phyloP scores from a whole-genome alignment of 2,888 invertebrate genomes.

The Tetropium fuscum region DNA sequence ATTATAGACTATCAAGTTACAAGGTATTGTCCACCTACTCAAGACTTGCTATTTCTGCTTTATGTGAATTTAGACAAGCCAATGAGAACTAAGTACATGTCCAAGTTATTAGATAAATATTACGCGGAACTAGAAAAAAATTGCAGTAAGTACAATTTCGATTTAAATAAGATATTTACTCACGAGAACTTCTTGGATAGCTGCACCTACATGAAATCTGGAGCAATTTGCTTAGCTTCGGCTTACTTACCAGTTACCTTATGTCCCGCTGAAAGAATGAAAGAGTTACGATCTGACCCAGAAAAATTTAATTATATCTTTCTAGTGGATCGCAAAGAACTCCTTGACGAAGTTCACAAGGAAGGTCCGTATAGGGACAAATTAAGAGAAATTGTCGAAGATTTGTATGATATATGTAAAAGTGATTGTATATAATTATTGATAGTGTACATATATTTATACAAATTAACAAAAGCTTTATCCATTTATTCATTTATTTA shows the following conservation, averaged over 20 bases:
- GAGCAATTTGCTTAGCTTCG: conserved; percentile 32
- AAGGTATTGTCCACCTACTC: conserved; percentile 72
- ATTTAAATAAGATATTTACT: conserved; percentile 42
- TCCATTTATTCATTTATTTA: too few species aligned
- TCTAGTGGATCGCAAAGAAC: conserved; percentile 4
- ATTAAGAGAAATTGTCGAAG: conserved; percentile 17
- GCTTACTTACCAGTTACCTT: conserved; percentile 3
- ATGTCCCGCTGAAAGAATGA: conserved; percentile 6
- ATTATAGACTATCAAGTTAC: conserved; percentile 58
- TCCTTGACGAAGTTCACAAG: conserved; percentile 9
- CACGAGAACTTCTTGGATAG: conserved; percentile 45
- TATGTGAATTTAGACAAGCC: conserved; percentile 42
- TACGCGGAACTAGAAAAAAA: conserved; percentile 40
- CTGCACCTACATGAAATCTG: conserved; percentile 44
- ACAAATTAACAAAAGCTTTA: too few species aligned
- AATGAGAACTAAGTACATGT: conserved; percentile 40
- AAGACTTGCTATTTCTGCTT: conserved; percentile 69
- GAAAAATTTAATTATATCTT: conserved; percentile 5
- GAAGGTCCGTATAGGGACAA: neutral
- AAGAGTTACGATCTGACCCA: conserved; percentile 6
- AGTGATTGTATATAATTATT: neutral
- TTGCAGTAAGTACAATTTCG: conserved; percentile 39
- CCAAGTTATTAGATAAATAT: conserved; percentile 43
- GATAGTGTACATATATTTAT: too few species aligned
- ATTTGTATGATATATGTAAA: conserved; percentile 26